Percentiles rank a stretch among this genome's conserved stretches.
These are phyloP conservation scores for Tetrapedia diversipes DNA, from an alignment of 2,888 invertebrate genomes.

Conservation along the genomic window DNA sequence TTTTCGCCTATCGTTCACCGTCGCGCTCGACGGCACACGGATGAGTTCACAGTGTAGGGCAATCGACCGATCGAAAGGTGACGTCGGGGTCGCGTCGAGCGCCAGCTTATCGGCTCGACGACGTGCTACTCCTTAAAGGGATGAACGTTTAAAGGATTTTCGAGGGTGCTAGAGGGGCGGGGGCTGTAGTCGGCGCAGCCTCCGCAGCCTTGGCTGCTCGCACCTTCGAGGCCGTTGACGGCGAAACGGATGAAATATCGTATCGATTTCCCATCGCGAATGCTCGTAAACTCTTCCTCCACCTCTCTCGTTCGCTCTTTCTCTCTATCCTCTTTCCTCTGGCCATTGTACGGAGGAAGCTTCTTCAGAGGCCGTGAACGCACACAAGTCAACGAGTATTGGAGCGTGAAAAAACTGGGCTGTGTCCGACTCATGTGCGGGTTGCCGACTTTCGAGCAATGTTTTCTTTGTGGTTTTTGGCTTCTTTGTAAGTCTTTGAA, in stretches of 20 bases:
- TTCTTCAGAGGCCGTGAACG: constrained; percentile 42
- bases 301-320: constrained; percentile 15
- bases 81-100: constrained; percentile 50
- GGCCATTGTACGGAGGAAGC: constrained; percentile 39
- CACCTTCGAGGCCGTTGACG: constrained; percentile 66
- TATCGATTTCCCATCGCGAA: constrained; percentile 77
- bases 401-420: neutral
- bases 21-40: constrained; percentile 38
- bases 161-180: constrained; percentile 50
- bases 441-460: constrained; percentile 6
- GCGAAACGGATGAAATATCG: constrained; percentile 76
- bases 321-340: constrained; percentile 7
- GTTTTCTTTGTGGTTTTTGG: too few species aligned
- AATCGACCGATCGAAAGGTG: constrained; percentile 65
- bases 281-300: constrained; percentile 55
- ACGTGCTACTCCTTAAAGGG: constrained; percentile 66
- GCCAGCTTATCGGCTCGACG: constrained; percentile 70
- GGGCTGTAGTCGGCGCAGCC: too few species aligned
- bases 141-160: constrained; percentile 74
- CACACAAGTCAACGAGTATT: constrained; percentile 32
- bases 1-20: constrained; percentile 54
- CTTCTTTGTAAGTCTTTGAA: too few species aligned
- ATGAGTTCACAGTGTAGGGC: constrained; percentile 49
- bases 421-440: constrained; percentile 18
- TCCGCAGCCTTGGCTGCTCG: constrained; percentile 55